Base-by-base conservation (phyloP, 2,888 invertebrate genomes). In the Papilio protenor region DNA sequence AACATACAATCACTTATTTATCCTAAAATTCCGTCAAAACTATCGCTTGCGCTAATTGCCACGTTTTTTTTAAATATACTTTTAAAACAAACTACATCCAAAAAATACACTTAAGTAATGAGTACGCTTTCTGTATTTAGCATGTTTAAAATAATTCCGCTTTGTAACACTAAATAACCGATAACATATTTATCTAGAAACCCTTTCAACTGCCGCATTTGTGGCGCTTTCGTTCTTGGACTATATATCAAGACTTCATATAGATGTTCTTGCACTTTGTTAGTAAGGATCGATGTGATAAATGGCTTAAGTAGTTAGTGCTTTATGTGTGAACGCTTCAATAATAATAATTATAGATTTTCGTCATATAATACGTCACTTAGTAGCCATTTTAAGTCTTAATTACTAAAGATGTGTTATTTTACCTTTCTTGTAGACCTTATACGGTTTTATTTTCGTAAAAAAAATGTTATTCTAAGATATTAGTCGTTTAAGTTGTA, bases 211-310 rank as follows among this genome's bases (percentile, higher is more conserved):
- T 59, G 12, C 23, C 4, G 57, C 57, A 11, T 23, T 59, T 23
- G 23, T 23, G 57, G 23, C 57, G 2, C 12, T 14, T 59, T 59
- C 11, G 2, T 59, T 0, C 12, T 59, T 59, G 57, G 21, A 16
- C 0, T 61, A n/a, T 27, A 16, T 14, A 61, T 23, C 4, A 12
- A 23, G 4, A 61, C 57, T 57, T 21, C 6, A 57, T 57, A 21
- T 66, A 8, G 18, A 66, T 66, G n/a, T 40, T 27, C 33, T 12
- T 45, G 45, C 45, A 11, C n/a, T 10, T 45, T 45, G 66, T 66
- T 45, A n/a, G 16, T 66, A 66, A 64, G 64, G 33, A 6, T 64
- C 33, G 64, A 64, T 64, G 64, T 66, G 66, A 45, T 52, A 18
- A 14, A 61, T 45, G 40, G 66, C 66, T 66, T 66, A 40, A 40